Percentiles rank a stretch among this genome's conserved stretches.
These are phyloP conservation scores for Pogonognathellus flavescens DNA, from an alignment of 1,140 invertebrate genomes.

Conservation along the genomic window DNA sequence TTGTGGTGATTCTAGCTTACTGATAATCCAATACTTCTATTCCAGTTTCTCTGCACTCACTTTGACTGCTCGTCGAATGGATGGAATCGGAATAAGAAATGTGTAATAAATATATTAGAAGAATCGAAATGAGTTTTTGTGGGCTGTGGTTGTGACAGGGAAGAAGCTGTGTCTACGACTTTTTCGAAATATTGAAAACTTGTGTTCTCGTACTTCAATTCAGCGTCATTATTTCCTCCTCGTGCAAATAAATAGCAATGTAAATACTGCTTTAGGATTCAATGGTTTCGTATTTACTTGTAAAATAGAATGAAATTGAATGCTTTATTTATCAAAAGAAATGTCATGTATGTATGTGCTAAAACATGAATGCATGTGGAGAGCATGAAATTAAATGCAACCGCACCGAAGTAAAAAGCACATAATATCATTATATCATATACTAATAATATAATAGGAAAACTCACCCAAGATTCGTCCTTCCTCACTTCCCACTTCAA, in stretches of 20 bases:
- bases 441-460: neutral
- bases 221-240: slow-evolving; percentile 1
- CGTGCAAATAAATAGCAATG: neutral
- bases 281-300: neutral
- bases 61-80: neutral
- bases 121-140: slow-evolving; percentile 54
- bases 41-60: slow-evolving; percentile 24
- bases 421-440: neutral
- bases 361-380: too few species aligned
- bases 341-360: neutral
- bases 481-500: neutral
- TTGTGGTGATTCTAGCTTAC: slow-evolving; percentile 32
- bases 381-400: slow-evolving; percentile 7
- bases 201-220: neutral
- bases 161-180: slow-evolving; percentile 9
- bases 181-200: slow-evolving; percentile 28
- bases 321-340: neutral
- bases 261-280: neutral
- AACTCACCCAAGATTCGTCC: slow-evolving; percentile 6
- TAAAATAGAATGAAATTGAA: slow-evolving; percentile 14
- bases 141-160: slow-evolving; percentile 27
- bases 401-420: neutral
- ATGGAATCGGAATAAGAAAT: slow-evolving; percentile 50
- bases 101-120: slow-evolving; percentile 53
- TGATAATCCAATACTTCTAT: slow-evolving; percentile 25